Percentiles rank a stretch among this genome's conserved stretches.
Conservation (phyloP, 2,113 vertebrate genomes). For the Colinus virginianus region DNA sequence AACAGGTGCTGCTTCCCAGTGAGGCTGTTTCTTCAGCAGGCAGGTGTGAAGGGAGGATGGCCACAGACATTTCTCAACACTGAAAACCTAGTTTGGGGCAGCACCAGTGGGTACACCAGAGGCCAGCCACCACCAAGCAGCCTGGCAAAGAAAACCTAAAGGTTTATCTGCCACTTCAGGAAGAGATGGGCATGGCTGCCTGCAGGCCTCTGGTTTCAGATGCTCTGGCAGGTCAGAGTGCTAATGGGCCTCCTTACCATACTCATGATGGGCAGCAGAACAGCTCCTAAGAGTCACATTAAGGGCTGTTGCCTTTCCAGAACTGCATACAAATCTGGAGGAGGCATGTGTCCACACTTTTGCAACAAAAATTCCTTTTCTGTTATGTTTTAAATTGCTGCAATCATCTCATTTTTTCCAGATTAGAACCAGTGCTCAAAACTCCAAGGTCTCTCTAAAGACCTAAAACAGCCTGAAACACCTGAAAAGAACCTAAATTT, state of each 20-base stretch:
- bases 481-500: neutral
- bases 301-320: neutral
- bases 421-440: neutral
- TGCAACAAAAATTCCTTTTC: neutral
- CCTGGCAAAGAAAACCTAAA: neutral
- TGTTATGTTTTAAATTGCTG: neutral
- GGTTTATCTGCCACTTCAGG: neutral
- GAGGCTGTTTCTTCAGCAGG: fast-evolving
- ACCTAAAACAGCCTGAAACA: neutral
- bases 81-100: neutral
- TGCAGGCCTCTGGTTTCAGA: no score
- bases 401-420: neutral
- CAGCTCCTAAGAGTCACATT: neutral
- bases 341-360: fast-evolving
- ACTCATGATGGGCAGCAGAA: neutral
- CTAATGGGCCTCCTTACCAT: no score
- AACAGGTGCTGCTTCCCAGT: neutral
- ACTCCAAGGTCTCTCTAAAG: neutral
- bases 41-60: fast-evolving
- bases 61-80: neutral
- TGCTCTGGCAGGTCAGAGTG: no score
- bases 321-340: neutral
- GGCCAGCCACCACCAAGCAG: no score
- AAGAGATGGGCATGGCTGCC: neutral
- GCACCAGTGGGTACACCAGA: neutral